Evolutionary conservation across 2,888 invertebrate genomes (phyloP).

Genomic region (Meiosimyza decipiens): DNA sequence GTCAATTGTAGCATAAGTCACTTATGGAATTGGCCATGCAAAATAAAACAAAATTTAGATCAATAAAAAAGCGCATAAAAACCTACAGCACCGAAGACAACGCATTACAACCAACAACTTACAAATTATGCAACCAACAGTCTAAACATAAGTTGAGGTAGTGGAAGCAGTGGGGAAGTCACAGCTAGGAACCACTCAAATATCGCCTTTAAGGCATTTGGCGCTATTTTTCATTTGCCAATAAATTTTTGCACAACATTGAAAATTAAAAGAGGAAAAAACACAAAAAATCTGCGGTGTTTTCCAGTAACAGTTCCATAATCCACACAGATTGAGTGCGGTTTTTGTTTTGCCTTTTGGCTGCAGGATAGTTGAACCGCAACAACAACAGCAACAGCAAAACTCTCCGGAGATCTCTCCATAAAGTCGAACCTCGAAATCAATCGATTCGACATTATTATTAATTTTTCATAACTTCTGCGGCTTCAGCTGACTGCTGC

Average conservation of each 20-base stretch:
- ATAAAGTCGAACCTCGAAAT: slow-evolving; percentile 48
- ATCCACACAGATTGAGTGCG: slow-evolving; percentile 22
- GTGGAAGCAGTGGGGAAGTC: slow-evolving; percentile 31
- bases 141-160: background rate
- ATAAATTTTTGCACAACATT: slow-evolving; percentile 47
- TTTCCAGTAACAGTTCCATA: slow-evolving; percentile 57
- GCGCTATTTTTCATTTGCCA: slow-evolving; percentile 54
- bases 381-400: slow-evolving; percentile 4
- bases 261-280: background rate
- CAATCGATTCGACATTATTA: slow-evolving; percentile 66
- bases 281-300: background rate
- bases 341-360: no score
- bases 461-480: slow-evolving; percentile 66
- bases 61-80: no score
- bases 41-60: no score
- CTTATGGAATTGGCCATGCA: no score
- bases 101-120: no score
- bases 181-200: slow-evolving; percentile 44
- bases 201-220: slow-evolving; percentile 51
- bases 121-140: slow-evolving; percentile 2
- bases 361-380: slow-evolving; percentile 16
- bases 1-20: no score
- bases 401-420: slow-evolving; percentile 13
- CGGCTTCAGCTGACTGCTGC: slow-evolving; percentile 40
- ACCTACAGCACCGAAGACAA: no score